Base-by-base conservation (phyloP, 2,797 vertebrate species). In the Huso huso region DNA sequence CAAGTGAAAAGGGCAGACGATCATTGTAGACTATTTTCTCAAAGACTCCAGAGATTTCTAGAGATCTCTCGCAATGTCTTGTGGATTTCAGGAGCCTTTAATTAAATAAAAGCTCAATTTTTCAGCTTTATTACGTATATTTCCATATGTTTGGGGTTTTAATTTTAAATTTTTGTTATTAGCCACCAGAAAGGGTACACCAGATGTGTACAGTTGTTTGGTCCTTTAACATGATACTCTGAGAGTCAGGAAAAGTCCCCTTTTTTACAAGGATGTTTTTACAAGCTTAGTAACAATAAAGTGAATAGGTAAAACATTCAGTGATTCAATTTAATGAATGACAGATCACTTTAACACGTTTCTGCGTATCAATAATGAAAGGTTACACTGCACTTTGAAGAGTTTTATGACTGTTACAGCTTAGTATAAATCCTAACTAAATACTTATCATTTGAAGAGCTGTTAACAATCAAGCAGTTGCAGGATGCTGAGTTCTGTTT, bases 311-410 rank as follows among this genome's bases (percentile, higher is more conserved):
- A 87, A 89, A 89, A 89, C 85, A 85, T 71, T 59, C 75, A 84
- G 88, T 84, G 85, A 89, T 90, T 90, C 90, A 86, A 87, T 81
- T 78, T 90, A 91, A 92, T 89, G 84, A 87, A 91, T 82, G 88
- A 83, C 89, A 92, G 87, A 87, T 84, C 88, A 73, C 76, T 68
- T 76, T 76, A 78, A 88, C 86, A 87, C 81, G 75, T 75, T 87
- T 81, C 72, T 83, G 73, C 53, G 79, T 80, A 85, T 90, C 82
- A 80, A 85, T 88, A 87, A 92, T 88, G 84, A 89, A 89, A 92
- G 86, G 87, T 89, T 88, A 88, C 80, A 72, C 82, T 80, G 77
- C 83, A 90, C 90, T 92, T 92, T 91, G 88, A 92, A 91, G 88
- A 88, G 79, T 85, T 90, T 90, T 89, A 91, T 73, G 78, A 83